Conservation (phyloP, 2,888 invertebrate species). For the Parnassius mnemosyne region DNA sequence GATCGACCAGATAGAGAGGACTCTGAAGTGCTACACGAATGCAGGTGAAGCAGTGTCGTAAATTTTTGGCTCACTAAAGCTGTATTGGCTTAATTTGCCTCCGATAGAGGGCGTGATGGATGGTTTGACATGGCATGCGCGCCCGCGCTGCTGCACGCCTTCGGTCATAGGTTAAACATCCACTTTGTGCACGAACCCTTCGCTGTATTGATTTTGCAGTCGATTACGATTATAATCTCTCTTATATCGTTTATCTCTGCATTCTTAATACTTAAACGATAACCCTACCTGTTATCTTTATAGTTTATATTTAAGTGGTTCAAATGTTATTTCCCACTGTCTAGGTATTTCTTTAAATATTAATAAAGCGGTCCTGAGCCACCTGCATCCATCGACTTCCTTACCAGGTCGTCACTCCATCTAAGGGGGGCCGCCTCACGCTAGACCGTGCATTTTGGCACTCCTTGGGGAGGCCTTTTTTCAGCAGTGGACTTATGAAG, state of each 20-base stretch:
- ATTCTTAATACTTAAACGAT: slow-evolving; percentile 10
- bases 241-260: slow-evolving; percentile 43
- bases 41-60: slow-evolving; percentile 46
- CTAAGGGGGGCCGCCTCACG: too few relatives aligned
- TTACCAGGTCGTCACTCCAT: too few relatives aligned
- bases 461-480: too few relatives aligned
- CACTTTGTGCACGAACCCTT: slow-evolving; percentile 73
- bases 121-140: slow-evolving; percentile 64
- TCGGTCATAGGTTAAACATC: slow-evolving; percentile 73
- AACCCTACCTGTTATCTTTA: too few relatives aligned
- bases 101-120: slow-evolving; percentile 70
- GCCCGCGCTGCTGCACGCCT: slow-evolving; percentile 57
- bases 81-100: slow-evolving; percentile 69
- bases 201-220: slow-evolving; percentile 72
- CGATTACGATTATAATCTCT: slow-evolving; percentile 62
- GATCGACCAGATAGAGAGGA: slow-evolving; percentile 39
- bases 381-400: too few relatives aligned
- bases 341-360: too few relatives aligned
- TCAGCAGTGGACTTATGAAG: too few relatives aligned
- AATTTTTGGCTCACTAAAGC: slow-evolving; percentile 10
- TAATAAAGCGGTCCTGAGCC: too few relatives aligned
- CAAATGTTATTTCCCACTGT: too few relatives aligned
- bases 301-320: too few relatives aligned
- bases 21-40: slow-evolving; percentile 23
- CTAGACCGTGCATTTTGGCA: too few relatives aligned